Conservation (phyloP, 2,888 invertebrate genomes). For the Choreutis nemorana region DNA sequence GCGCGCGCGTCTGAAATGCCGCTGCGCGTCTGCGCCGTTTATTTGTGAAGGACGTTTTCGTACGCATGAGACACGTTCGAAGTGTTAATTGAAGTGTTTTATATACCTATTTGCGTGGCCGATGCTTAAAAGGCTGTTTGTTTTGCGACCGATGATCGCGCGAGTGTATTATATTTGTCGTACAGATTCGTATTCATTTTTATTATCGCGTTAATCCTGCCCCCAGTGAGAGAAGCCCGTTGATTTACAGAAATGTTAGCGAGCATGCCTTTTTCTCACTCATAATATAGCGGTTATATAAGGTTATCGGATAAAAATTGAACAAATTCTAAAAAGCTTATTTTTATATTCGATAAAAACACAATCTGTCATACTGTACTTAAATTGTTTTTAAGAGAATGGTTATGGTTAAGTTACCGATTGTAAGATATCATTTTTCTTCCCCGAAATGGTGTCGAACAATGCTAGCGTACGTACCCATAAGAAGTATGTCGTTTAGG, state of each 20-base stretch:
- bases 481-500: no score
- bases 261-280: constrained; percentile 50
- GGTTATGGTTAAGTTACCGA: constrained; percentile 22
- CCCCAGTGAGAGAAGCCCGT: constrained; percentile 34
- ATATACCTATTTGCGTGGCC: constrained; percentile 50
- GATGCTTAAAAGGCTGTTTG: constrained; percentile 57
- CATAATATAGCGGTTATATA: constrained; percentile 53
- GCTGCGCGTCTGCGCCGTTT: constrained; percentile 30
- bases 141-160: constrained; percentile 57
- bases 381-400: constrained; percentile 27
- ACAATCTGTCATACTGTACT: constrained; percentile 46
- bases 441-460: constrained; percentile 57
- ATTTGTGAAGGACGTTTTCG: constrained; percentile 31
- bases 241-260: constrained; percentile 43
- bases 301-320: constrained; percentile 57
- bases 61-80: constrained; percentile 43
- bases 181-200: constrained; percentile 31
- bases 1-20: constrained; percentile 24
- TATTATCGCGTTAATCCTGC: constrained; percentile 35
- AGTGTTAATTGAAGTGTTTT: constrained; percentile 49
- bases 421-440: constrained; percentile 54
- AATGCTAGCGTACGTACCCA: constrained; percentile 39
- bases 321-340: constrained; percentile 62
- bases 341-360: constrained; percentile 61
- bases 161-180: constrained; percentile 32